These are phyloP conservation scores for Pan troglodytes DNA, from an alignment of 2,113 vertebrate genomes.

Conservation along the genomic window DNA sequence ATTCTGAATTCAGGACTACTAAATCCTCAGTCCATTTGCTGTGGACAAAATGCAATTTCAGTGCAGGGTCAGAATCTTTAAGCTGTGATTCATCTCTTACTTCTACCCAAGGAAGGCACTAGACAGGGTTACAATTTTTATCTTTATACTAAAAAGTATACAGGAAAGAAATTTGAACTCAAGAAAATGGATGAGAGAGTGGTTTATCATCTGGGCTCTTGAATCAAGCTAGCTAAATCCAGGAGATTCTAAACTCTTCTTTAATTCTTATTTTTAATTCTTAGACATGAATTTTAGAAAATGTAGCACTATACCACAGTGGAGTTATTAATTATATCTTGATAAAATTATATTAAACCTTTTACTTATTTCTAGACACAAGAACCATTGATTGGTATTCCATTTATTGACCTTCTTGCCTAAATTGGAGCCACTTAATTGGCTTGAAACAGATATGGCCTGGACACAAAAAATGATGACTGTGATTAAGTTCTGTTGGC, in stretches of 20 bases:
- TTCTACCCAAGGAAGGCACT: neutral
- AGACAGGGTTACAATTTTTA: neutral
- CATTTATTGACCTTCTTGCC: neutral
- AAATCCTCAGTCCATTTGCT: neutral
- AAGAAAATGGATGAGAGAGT: neutral
- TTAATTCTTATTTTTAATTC: conserved; percentile 19
- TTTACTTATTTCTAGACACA: neutral
- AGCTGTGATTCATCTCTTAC: neutral
- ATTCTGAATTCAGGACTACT: neutral
- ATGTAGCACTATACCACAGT: neutral
- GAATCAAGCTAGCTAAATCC: neutral
- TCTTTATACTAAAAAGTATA: neutral
- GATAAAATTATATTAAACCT: neutral
- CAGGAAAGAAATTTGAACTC: neutral
- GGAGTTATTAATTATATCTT: neutral
- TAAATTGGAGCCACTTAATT: neutral
- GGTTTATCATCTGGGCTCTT: neutral
- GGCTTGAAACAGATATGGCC: neutral
- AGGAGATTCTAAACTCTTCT: neutral
- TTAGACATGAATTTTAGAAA: neutral
- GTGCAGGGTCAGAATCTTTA: neutral
- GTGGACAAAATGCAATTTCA: neutral
- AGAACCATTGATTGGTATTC: neutral
- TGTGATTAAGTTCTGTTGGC: neutral
- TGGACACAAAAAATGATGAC: neutral